Evolutionary conservation across 2,888 invertebrate genomes (phyloP), one percentile per base, ranked within the genome.

Genomic region (Zhengitettix transpicula): DNA sequence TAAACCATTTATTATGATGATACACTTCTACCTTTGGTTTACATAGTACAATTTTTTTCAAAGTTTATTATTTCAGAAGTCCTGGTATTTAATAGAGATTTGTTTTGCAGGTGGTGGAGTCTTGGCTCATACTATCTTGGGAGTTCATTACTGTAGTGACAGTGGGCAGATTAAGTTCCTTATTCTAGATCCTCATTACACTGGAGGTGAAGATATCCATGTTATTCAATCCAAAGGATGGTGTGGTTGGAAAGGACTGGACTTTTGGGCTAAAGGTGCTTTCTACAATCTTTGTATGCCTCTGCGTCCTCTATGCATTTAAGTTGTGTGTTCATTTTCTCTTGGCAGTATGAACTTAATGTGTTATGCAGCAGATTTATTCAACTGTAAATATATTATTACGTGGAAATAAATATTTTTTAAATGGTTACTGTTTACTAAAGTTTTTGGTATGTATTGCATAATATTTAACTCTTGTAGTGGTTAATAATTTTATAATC

Each of bases 141-240:
- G 99, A 1, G 85, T 99, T 1, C 89, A 92, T 70, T 91, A 86
- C 70, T 87, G 93, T 72, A 81, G 85, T 53, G 76, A 78, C 16
- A 85, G 86, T 11, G 89, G 88, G 17, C 87, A 89, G 63, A 80
- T 88, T 0, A 86, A 87, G 67, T 99, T 64, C 52, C 81, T 99
- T n/a, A 90, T 99, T 67, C 77, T 99, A 51, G 99, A 99, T 78
- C 99, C 99, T 0, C 99, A 99, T 75, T 99, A 94, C 73, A 95
- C 92, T 0, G 98, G 94, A 0, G 73, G 78, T 0, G 96, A 97
- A 68, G 87, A 94, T 68, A 71, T 95, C 57, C 76, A 80, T 42
- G 78, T 77, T 0, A 82, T 91, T 57, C 76, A 84, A 65, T 80
- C 76, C 62, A 89, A 95, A 78, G 96, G 97, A 9, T 96, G 96